These are phyloP conservation scores for Ooceraea biroi DNA, from an alignment of 1,140 invertebrate genomes.

Conservation along the genomic window DNA sequence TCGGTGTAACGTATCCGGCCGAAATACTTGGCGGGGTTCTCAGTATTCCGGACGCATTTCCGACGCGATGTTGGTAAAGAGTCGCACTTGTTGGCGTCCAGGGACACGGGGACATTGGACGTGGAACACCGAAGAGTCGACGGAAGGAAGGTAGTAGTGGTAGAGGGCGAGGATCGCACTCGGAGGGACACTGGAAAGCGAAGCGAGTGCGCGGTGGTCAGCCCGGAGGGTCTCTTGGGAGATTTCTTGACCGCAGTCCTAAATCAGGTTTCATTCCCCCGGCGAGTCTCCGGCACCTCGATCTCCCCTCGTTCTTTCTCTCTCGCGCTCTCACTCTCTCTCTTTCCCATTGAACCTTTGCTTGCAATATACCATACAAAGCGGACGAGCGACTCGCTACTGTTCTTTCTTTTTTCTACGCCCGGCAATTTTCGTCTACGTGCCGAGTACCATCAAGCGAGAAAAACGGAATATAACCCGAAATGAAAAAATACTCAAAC, in stretches of 20 bases:
- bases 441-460: slow-evolving; percentile 60
- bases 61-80: slow-evolving; percentile 84
- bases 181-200: slow-evolving; percentile 82
- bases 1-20: slow-evolving; percentile 25
- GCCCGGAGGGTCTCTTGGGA: slow-evolving; percentile 82
- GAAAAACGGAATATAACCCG: slow-evolving; percentile 58
- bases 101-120: slow-evolving; percentile 79
- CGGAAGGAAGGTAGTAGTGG: slow-evolving; percentile 66
- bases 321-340: slow-evolving; percentile 23
- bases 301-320: slow-evolving; percentile 15
- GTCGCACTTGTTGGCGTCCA: slow-evolving; percentile 84
- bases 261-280: slow-evolving; percentile 85
- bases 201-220: slow-evolving; percentile 83
- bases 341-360: slow-evolving; percentile 46
- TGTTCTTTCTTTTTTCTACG: slow-evolving; percentile 62
- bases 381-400: slow-evolving; percentile 60
- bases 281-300: slow-evolving; percentile 78
- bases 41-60: slow-evolving; percentile 82
- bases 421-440: slow-evolving; percentile 71
- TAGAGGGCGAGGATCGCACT: slow-evolving; percentile 78
- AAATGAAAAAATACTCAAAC: slow-evolving; percentile 71
- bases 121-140: slow-evolving; percentile 75
- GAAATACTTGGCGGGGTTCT: slow-evolving; percentile 67
- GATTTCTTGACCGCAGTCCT: slow-evolving; percentile 85
- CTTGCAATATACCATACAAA: slow-evolving; percentile 71